Base-by-base conservation (phyloP, 2,888 invertebrate species). In the Polydrusus cervinus region DNA sequence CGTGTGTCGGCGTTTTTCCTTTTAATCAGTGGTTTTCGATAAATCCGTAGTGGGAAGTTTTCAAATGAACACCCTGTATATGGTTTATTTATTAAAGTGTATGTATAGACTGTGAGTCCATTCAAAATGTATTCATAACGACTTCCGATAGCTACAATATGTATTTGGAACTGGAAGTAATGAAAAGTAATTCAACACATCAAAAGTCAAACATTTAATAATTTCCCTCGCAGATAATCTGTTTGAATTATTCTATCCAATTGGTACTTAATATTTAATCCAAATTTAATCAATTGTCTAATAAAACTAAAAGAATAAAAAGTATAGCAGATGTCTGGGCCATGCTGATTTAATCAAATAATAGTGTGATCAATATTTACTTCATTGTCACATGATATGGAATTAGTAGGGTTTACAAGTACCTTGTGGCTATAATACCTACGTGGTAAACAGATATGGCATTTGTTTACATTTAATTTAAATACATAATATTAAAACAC, bases 381-480 rank as follows among this genome's bases (percentile, higher is more conserved):
- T 34, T 7, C 55, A 57, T 25, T 53, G 34, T 57, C 55, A 57
- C 14, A 57, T 60, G 57, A 60, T 16, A 14, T 38, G 57, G 38
- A 60, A 60, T 60, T 60, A 60, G 57, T 38, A 60, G 34, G 40
- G 18, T 8, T 60, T 60, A 38, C 5, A 60, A 13, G 11, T 60
- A 60, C 38, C 18, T 60, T 60, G 57, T 60, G 57, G 57, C 16
- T 14, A 1, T 14, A 34, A 7, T n/a, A 34, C 10, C 8, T n/a
- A 51, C 34, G 38, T 38, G 57, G 57, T 60, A 25, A 34, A 34
- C 14, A 57, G 34, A 57, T 34, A 34, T 57, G 30, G 30, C 30
- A 55, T 55, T 60, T 60, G 38, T 60, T 60, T 34, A 60, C 40
- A 60, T 60, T 60, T 38, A 10, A 60, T 60, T 60, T 60, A 60